These are phyloP conservation scores for Metridium senile DNA, from an alignment of 92 coral and sea anemone species.

Conservation along the genomic window DNA sequence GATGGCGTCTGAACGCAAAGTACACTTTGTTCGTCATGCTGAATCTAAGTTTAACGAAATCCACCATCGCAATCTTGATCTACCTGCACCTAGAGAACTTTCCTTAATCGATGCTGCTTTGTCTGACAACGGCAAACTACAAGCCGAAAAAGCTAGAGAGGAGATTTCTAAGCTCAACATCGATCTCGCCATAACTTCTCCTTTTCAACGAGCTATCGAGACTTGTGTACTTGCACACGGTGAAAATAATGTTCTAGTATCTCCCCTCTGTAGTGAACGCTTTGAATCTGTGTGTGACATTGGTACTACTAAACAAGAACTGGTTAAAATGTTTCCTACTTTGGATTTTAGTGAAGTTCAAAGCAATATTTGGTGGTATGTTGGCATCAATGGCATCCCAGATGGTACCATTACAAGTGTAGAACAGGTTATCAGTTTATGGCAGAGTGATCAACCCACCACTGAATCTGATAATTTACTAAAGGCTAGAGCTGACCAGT, in stretches of 20 bases:
- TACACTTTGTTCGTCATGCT: constrained; percentile 66
- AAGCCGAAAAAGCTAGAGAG: constrained; percentile 21
- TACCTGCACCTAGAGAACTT: constrained; percentile 4
- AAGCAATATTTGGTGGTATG: constrained; percentile 55
- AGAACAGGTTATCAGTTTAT: constrained; percentile 3
- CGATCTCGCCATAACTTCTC: constrained; percentile 66
- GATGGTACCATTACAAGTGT: constrained; percentile 12
- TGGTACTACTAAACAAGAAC: constrained; percentile 35
- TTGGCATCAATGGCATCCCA: constrained; percentile 13
- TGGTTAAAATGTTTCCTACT: constrained; percentile 34
- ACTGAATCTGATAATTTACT: constrained; percentile 42
- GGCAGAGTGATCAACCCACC: neutral
- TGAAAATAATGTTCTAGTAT: constrained; percentile 33
- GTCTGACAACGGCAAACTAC: constrained; percentile 49
- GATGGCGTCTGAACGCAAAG: neutral
- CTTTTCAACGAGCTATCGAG: constrained; percentile 47
- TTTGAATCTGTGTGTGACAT: constrained; percentile 64
- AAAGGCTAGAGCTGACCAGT: constrained; percentile 38
- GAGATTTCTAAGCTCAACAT: constrained; percentile 34
- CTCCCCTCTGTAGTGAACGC: constrained; percentile 55
- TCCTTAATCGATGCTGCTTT: constrained; percentile 44
- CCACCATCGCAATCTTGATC: neutral
- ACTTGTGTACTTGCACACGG: constrained; percentile 63
- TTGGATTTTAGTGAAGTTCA: constrained; percentile 43
- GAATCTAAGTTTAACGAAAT: constrained; percentile 63